Percentiles rank a stretch among this genome's conserved stretches.
phyloP scores from a whole-genome alignment of 2,888 invertebrate genomes.

The Limnephilus marmoratus region DNA sequence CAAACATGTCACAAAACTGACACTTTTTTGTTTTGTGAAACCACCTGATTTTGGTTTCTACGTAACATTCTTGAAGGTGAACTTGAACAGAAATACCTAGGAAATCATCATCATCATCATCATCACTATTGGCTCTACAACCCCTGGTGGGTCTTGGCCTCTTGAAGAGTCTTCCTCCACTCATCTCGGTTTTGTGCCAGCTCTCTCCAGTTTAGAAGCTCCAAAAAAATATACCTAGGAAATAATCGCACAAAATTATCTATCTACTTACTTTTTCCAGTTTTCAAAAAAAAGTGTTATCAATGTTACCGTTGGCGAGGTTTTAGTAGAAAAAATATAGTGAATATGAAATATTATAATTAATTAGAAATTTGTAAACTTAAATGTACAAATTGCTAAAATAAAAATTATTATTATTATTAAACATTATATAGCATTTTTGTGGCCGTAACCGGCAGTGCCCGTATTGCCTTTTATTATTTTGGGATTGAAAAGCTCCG shows the following conservation, averaged over 20 bases:
- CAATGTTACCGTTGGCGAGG: background rate
- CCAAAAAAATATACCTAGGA: background rate
- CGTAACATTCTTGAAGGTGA: background rate
- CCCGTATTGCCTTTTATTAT: background rate
- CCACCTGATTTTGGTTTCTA: background rate
- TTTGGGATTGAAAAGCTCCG: background rate
- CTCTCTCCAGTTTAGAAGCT: too few relatives aligned
- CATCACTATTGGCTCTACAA: too few relatives aligned
- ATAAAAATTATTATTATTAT: too few relatives aligned
- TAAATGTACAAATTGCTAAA: too few relatives aligned
- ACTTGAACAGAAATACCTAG: background rate
- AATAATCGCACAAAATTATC: background rate
- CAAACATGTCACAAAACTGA: background rate
- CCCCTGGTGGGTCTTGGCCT: too few relatives aligned
- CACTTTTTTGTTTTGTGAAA: background rate
- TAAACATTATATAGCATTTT: background rate
- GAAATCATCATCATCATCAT: too few relatives aligned
- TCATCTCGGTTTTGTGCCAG: too few relatives aligned
- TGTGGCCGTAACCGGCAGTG: background rate
- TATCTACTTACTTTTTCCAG: background rate
- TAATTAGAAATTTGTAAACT: too few relatives aligned
- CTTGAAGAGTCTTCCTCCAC: too few relatives aligned
- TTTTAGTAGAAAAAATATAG: too few relatives aligned
- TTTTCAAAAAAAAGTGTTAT: background rate
- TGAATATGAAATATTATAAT: too few relatives aligned